These are phyloP conservation scores for Nemoura dubitans DNA, from an alignment of 2,888 invertebrate genomes.

Conservation along the genomic window DNA sequence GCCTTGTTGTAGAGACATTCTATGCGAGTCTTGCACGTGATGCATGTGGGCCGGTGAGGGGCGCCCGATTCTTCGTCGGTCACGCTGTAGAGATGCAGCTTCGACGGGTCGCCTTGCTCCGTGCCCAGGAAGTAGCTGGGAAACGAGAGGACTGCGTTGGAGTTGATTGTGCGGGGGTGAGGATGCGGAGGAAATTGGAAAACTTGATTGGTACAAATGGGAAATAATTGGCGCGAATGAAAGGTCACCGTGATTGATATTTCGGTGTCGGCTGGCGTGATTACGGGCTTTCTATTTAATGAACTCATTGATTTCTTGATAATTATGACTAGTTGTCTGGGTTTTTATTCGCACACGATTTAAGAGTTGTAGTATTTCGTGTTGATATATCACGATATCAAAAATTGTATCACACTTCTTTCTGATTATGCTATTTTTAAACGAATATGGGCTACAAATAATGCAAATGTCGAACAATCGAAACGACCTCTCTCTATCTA, in stretches of 20 bases:
- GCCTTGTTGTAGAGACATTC: conserved; percentile 75
- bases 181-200: not conserved
- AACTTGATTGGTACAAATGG: not conserved
- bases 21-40: conserved; percentile 74
- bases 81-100: conserved; percentile 83
- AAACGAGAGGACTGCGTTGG: conserved; percentile 67
- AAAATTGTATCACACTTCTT: too few species aligned
- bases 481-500: too few species aligned
- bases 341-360: not conserved
- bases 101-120: conserved; percentile 75
- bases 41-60: conserved; percentile 65
- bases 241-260: not conserved
- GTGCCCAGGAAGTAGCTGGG: conserved; percentile 87
- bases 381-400: too few species aligned
- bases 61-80: conserved; percentile 61
- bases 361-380: not conserved
- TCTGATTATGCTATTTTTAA: too few species aligned
- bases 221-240: not conserved
- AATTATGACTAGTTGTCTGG: not conserved
- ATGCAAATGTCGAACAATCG: too few species aligned
- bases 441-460: too few species aligned
- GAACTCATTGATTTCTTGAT: not conserved
- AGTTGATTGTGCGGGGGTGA: conserved; percentile 57
- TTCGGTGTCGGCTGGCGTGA: not conserved
- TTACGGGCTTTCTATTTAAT: not conserved